Conservation (phyloP, 2,113 vertebrate species). For the Phylloscopus trochiloides region DNA sequence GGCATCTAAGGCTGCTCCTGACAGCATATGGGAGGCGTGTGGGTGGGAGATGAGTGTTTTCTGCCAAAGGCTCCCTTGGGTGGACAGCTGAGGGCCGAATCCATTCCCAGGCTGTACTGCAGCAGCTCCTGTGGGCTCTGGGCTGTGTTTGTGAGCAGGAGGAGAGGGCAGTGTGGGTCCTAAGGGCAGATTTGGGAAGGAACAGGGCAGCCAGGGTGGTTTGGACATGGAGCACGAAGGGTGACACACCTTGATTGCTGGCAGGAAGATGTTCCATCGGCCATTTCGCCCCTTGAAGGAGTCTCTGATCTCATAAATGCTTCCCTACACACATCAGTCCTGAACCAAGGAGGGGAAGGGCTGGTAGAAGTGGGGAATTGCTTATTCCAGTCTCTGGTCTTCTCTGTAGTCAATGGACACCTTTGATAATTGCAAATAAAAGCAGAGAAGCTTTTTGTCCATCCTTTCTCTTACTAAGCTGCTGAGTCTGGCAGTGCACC, state of each 20-base stretch:
- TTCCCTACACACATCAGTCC: not conserved
- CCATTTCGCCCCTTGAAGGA: not conserved
- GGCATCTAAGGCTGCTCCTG: not conserved
- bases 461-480: not conserved
- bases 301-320: not conserved
- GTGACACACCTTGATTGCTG: not conserved
- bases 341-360: not conserved
- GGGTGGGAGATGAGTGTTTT: not conserved
- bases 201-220: not conserved
- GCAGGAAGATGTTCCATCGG: rapidly evolving
- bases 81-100: not conserved
- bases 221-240: not conserved
- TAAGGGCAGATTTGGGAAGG: not conserved
- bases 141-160: not conserved
- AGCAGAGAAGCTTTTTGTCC: not conserved
- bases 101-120: not conserved
- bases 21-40: rapidly evolving
- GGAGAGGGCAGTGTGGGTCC: not conserved
- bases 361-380: not conserved
- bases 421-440: not conserved
- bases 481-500: not conserved
- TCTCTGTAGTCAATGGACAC: not conserved
- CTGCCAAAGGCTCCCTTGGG: not conserved
- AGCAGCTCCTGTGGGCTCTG: not conserved
- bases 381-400: not conserved